Base-by-base conservation (phyloP, 2,888 invertebrate genomes). In the Vanessa cardui region DNA sequence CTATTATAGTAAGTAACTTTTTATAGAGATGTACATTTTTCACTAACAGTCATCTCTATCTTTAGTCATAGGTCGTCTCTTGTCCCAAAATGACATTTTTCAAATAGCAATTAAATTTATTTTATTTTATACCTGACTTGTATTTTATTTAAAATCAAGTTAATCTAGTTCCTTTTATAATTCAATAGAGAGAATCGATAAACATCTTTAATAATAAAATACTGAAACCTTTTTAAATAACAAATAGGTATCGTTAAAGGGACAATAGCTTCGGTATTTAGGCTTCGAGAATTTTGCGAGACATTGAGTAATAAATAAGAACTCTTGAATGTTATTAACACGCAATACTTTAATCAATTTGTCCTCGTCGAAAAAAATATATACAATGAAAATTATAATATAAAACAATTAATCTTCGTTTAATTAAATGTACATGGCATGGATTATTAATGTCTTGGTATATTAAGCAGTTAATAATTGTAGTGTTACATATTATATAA, bases 251-350 rank as follows among this genome's bases (percentile, higher is more conserved):
- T 62, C 64, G 58, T 69, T 64, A 72, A 69, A 72, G 70, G 77
- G 76, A 77, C 78, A 77, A 75, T 76, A 74, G 74, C 77, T 76
- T 73, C 73, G 76, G 73, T 76, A 79, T 77, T 73, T 77, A 77
- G 74, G 74, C 73, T 54, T 21, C 52, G n/a, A 69, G 72, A 69
- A 74, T 77, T 76, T 74, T 76, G 72, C 72, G 74, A 74, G 74
- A 74, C 75, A 73, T 76, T 77, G 74, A 76, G 76, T 76, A 77
- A 74, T 75, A 76, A 78, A 72, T 69, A 73, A 78, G 58, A 31
- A 64, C 73, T 74, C 52, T 16, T 54, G 52, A 31, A 31, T 31
- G 70, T 66, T 68, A 69, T 64, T 66, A 71, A 73, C 78, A 78
- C 79, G 77, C 77, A 70, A 80, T 73, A 46, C 63, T 52, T 62